A percentile compares a stretch with the other conserved stretches of the same genome.
These are phyloP conservation scores for Burhinus oedicnemus DNA, from an alignment of 2,113 vertebrate species.

Conservation along the genomic window DNA sequence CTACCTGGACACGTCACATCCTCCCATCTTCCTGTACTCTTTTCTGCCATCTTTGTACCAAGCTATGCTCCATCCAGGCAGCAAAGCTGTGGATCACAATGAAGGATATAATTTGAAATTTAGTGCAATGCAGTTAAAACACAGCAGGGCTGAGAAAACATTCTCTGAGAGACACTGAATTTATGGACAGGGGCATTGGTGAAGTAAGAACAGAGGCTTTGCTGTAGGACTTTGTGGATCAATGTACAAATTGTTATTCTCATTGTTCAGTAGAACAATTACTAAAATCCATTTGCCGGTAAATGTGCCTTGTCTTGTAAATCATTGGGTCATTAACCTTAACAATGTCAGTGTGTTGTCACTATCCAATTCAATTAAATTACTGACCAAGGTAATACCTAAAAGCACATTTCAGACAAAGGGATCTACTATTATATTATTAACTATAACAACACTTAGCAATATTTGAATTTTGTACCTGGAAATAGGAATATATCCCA, in stretches of 20 bases:
- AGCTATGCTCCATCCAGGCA: not conserved
- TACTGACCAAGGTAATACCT: constrained; percentile 75
- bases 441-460: constrained; percentile 57
- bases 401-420: constrained; percentile 70
- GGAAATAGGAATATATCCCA: constrained; percentile 36
- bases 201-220: constrained; percentile 23
- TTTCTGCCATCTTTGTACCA: not conserved
- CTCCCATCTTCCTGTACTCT: not conserved
- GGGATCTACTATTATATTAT: constrained; percentile 54
- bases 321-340: constrained; percentile 82
- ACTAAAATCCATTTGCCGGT: constrained; percentile 81
- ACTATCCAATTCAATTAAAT: constrained; percentile 79
- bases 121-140: not conserved
- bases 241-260: constrained; percentile 74
- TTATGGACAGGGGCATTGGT: not conserved
- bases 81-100: not conserved
- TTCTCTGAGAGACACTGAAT: not conserved
- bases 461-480: constrained; percentile 39
- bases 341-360: constrained; percentile 73
- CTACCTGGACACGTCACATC: not conserved
- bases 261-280: constrained; percentile 76
- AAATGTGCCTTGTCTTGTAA: constrained; percentile 85
- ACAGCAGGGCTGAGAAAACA: not conserved
- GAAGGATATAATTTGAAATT: not conserved
- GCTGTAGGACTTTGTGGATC: constrained; percentile 65